These are phyloP conservation scores for Rousettus madagascariensis DNA, from an alignment of 2,797 vertebrate genomes.

Conservation along the genomic window DNA sequence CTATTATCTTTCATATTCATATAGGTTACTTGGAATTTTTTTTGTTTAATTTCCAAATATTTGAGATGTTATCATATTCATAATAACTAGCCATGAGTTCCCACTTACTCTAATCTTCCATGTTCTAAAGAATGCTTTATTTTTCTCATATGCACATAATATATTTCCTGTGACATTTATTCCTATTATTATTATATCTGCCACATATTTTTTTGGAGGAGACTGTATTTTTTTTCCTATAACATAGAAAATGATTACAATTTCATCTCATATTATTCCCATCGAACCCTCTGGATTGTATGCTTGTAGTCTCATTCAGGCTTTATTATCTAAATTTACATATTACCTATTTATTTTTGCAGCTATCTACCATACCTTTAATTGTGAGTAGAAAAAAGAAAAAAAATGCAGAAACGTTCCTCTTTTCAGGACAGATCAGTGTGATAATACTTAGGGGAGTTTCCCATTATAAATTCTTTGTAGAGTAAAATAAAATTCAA, in stretches of 20 bases:
- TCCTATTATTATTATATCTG: neutral
- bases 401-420: neutral
- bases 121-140: neutral
- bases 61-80: neutral
- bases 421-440: neutral
- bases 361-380: neutral
- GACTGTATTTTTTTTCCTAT: neutral
- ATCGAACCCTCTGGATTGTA: neutral
- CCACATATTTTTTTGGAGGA: neutral
- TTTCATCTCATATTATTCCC: neutral
- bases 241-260: neutral
- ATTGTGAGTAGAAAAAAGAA: neutral
- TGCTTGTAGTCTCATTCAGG: neutral
- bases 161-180: neutral
- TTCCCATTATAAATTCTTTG: neutral
- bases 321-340: neutral
- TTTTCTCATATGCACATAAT: neutral
- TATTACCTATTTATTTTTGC: neutral
- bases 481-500: neutral
- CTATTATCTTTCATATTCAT: too few species aligned
- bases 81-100: neutral
- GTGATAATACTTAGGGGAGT: neutral
- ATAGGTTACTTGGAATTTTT: too few species aligned
- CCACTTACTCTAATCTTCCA: neutral
- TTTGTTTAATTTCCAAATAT: neutral